Evolutionary conservation across 2,888 invertebrate genomes (phyloP), one percentile per base, ranked within the genome.

Genomic region (Andrena trimmerana): DNA sequence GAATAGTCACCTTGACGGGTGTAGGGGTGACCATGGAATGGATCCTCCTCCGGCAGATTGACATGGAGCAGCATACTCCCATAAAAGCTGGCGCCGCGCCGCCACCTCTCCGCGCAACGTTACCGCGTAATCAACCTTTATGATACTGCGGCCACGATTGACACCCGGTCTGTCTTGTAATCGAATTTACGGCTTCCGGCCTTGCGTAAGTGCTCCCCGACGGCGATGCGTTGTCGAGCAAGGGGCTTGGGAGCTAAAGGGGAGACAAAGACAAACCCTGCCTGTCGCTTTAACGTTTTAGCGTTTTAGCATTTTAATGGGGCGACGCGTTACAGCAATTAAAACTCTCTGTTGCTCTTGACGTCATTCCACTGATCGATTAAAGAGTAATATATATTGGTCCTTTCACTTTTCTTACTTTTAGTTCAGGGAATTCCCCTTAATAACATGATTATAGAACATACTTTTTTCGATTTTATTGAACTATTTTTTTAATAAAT

Each of bases 171-270:
- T 89, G 87, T 90, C 90, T 89, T 86, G 90, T 93, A 92, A 93
- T 93, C 91, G 90, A 92, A 92, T 93, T 91, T 92, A 87, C 89
- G 92, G 90, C 92, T 92, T 92, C 90, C 90, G 90, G 88, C 88
- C 90, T 92, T 92, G 91, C 91, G 90, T 90, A 92, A 92, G 91
- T 89, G 85, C 78, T 77, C 24, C 72, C 31, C 72, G 59, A 65
- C 78, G 29, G 42, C 67, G 76, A 70, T 52, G 52, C 48, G 62
- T 73, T 60, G 67, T n/a, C 66, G 59, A 57, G 68, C 70, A 42
- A 69, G 68, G 48, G 16, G 52, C 24, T 36, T 29, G 13, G 0
- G 54, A 57, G n/a, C 29, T 5, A 36, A 29, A 33, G 16, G 29
- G 62, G 29, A 5, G 48, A 42, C 36, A 31, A 48, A 13, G 29